These are phyloP conservation scores for Pristionchus arcanus DNA, from an alignment of 2,888 invertebrate species.

Conservation along the genomic window DNA sequence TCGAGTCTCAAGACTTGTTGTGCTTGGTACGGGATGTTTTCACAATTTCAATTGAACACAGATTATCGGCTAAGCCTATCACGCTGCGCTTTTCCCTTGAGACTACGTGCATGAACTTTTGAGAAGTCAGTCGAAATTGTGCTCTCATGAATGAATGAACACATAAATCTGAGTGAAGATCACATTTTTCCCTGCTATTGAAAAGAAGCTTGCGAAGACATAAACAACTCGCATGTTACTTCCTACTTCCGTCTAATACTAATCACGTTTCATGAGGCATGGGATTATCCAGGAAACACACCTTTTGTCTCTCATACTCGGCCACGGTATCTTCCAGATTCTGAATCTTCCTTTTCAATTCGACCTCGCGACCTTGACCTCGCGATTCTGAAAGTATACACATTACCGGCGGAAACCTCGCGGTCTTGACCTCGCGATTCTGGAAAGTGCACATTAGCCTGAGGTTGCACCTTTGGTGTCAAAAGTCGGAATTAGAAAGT, in stretches of 20 bases:
- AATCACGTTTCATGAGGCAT: neutral
- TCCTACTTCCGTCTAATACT: neutral
- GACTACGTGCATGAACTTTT: slow-evolving; percentile 4
- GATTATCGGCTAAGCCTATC: neutral
- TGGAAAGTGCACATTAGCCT: too few species aligned
- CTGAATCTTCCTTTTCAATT: slow-evolving; percentile 78
- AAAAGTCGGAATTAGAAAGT: too few species aligned
- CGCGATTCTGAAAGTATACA: neutral
- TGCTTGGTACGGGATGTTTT: slow-evolving; percentile 3
- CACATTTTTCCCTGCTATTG: neutral
- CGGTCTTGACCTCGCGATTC: slow-evolving; percentile 55
- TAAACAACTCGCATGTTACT: neutral
- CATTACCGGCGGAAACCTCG: too few species aligned
- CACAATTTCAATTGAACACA: neutral
- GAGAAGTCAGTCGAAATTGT: neutral
- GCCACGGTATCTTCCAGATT: slow-evolving; percentile 79
- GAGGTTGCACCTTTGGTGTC: too few species aligned
- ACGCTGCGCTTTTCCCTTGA: neutral
- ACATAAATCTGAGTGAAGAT: neutral
- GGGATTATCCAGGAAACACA: neutral
- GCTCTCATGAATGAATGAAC: neutral
- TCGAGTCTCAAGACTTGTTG: neutral
- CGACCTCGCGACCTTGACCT: slow-evolving; percentile 69
- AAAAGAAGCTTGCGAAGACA: neutral
- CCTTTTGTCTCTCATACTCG: slow-evolving; percentile 79